Percentiles rank a stretch among this genome's conserved stretches.
Evolutionary conservation across 2,888 invertebrate species (phyloP).

Genomic region (Chymomyza procnemis): DNA sequence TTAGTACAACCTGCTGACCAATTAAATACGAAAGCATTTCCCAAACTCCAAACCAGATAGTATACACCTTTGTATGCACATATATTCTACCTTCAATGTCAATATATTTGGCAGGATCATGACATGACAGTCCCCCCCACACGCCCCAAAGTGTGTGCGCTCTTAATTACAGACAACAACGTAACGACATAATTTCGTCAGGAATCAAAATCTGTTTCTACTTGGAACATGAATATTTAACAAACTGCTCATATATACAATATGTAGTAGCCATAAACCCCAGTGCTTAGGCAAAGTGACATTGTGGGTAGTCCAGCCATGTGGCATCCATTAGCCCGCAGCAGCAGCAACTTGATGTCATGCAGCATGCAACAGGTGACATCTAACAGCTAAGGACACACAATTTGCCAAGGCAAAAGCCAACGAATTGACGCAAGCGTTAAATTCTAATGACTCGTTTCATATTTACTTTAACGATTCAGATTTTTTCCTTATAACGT

Average conservation of each 20-base stretch:
- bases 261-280: slow-evolving; percentile 16
- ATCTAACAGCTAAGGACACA: neutral
- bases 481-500: too few species aligned
- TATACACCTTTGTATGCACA: slow-evolving; percentile 1
- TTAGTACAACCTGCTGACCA: neutral
- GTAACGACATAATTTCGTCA: slow-evolving; percentile 31
- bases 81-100: neutral
- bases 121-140: neutral
- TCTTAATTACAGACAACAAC: slow-evolving; percentile 39
- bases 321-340: slow-evolving; percentile 11
- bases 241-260: neutral
- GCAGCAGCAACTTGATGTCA: slow-evolving; percentile 25
- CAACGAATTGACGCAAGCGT: slow-evolving; percentile 42
- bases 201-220: slow-evolving; percentile 2
- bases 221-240: slow-evolving; percentile 2
- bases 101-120: neutral
- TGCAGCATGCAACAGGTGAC: slow-evolving; percentile 45
- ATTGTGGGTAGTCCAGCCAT: slow-evolving; percentile 27
- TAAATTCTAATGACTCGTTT: slow-evolving; percentile 55
- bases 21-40: neutral
- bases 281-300: slow-evolving; percentile 34
- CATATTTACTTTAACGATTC: slow-evolving; percentile 3
- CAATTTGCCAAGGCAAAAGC: neutral
- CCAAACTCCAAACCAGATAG: neutral
- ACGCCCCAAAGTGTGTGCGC: neutral